Percentiles rank a stretch among this genome's conserved stretches.
Evolutionary conservation across 2,113 vertebrate species (phyloP).

Genomic region (Pithys albifrons): DNA sequence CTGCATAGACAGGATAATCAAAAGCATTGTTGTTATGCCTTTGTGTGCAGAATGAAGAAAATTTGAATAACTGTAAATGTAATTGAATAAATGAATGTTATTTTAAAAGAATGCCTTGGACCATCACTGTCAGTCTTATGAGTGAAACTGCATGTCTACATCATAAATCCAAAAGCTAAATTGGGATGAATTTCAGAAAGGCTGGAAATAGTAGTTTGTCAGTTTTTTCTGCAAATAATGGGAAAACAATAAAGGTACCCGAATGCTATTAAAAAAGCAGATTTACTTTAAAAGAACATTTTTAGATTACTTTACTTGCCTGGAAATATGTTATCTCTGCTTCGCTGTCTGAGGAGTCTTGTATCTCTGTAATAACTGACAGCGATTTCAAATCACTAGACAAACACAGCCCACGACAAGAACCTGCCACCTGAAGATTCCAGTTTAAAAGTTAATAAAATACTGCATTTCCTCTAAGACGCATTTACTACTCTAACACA

Average conservation of each 20-base stretch:
- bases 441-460: not conserved
- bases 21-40: not conserved
- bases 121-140: not conserved
- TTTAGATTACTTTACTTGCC: conserved; percentile 67
- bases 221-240: not conserved
- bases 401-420: conserved; percentile 87
- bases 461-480: not conserved
- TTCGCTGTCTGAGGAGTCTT: conserved; percentile 58
- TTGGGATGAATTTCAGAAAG: not conserved
- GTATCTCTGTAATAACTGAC: conserved; percentile 86
- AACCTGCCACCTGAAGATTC: conserved; percentile 83
- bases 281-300: not conserved
- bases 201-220: not conserved
- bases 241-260: not conserved
- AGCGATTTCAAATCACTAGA: conserved; percentile 94
- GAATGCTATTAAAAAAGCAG: not conserved
- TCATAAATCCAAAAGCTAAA: not conserved
- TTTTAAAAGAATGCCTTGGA: not conserved
- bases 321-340: conserved; percentile 88
- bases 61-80: not conserved
- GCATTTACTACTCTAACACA: not conserved
- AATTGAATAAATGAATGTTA: not conserved
- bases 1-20: not conserved
- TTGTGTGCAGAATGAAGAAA: not conserved
- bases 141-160: not conserved